Evolutionary conservation across 2,888 invertebrate genomes (phyloP), one percentile per base, ranked within the genome.

Genomic region (Lasius platythorax): DNA sequence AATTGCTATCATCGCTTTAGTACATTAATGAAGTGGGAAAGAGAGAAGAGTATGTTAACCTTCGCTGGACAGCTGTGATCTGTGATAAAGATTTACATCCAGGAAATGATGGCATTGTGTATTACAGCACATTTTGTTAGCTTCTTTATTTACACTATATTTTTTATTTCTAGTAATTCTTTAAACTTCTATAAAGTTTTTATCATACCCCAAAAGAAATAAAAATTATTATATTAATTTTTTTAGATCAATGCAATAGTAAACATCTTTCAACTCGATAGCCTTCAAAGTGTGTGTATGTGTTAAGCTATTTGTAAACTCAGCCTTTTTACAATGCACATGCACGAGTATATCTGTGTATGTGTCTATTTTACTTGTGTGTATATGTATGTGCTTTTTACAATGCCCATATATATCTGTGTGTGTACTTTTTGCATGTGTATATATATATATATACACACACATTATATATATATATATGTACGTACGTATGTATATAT

Each of bases 21-120:
- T 73, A 64, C 70, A 83, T 90, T 88, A 85, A 83, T 70, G 81
- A 87, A 86, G 87, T 85, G 89, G 84, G 12, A 46, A 46, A 46
- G 0, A 46, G 15, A 46, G 12, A 3, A 1, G 15, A 15, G 46
- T 15, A 46, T 46, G 12, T 46, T 46, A 81, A 74, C 82, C 50
- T 46, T 84, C 82, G 84, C 85, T 85, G 68, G 70, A 86, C 87
- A 91, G 88, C 87, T 90, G 87, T 87, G 88, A 90, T 90, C 91
- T 90, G 89, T 91, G 90, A 91, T 91, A 89, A 37, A 5, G 88
- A 74, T 79, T 83, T 91, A 91, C 88, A 86, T 87, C 72, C 85
- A 85, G 86, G 84, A 88, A 85, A 83, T 40, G 79, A 89, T 70
- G 58, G 84, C 87, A 87, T 76, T 85, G 40, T 84, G 74, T 28